Evolutionary conservation across 2,797 vertebrate genomes (phyloP).

Genomic region (Lagocephalus sceleratus): DNA sequence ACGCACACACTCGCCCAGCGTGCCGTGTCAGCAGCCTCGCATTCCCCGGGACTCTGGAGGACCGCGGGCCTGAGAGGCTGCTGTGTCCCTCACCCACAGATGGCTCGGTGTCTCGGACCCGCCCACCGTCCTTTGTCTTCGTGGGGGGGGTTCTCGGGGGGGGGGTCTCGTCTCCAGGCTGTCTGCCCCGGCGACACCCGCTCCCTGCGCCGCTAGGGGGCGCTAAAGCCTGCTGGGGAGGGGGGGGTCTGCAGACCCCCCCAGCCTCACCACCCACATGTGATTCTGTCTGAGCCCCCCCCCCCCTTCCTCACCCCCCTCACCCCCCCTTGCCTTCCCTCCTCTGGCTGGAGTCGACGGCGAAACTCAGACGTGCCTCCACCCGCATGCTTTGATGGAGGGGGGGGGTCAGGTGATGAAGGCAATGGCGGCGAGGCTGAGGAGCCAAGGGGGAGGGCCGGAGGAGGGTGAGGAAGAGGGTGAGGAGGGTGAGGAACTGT

Average conservation of each 20-base stretch:
- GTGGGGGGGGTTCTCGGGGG: too few species aligned
- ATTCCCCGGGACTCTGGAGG: too few species aligned
- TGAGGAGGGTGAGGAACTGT: slow-evolving; percentile 9
- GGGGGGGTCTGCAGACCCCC: slow-evolving; percentile 24
- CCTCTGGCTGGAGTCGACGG: background rate
- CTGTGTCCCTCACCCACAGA: slow-evolving; percentile 56
- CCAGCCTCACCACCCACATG: background rate
- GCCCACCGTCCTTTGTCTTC: slow-evolving; percentile 76
- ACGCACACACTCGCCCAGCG: too few species aligned
- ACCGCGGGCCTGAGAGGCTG: too few species aligned
- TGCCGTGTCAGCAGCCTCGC: too few species aligned
- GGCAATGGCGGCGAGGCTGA: background rate
- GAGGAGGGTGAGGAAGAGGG: slow-evolving; percentile 7
- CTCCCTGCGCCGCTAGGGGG: slow-evolving; percentile 51
- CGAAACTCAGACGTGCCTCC: slow-evolving; percentile 17
- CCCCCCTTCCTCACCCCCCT: background rate
- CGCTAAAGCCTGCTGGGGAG: too few species aligned
- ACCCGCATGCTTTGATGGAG: slow-evolving; percentile 5
- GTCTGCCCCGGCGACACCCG: slow-evolving; percentile 47
- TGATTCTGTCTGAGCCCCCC: background rate
- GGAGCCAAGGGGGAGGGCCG: background rate
- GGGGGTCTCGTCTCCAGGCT: slow-evolving; percentile 66
- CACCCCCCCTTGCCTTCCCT: slow-evolving; percentile 7
- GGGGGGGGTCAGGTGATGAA: background rate
- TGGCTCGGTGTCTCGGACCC: slow-evolving; percentile 68